Base-by-base conservation (phyloP, 2,113 vertebrate species). In the Sialia sialis region DNA sequence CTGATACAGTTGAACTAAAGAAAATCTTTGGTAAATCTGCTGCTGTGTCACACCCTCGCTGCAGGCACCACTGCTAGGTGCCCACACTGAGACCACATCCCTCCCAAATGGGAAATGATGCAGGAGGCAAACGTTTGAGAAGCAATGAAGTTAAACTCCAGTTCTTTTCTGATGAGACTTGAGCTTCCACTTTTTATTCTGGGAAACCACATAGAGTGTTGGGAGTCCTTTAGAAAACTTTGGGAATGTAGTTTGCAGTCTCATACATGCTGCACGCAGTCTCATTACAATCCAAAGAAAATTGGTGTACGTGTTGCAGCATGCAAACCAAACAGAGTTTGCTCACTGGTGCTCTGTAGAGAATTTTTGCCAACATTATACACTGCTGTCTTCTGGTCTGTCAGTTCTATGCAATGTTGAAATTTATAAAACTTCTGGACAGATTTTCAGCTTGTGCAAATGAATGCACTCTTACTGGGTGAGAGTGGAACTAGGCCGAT, bases 21-120 rank as follows among this genome's bases (percentile, higher is more conserved):
- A 36, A 67, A 49, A 18, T 29, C 4, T 20, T 55, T 15, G 44
- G 32, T 54, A n/a, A 41, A 49, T 43, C 16, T 43, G 10, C 22
- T 62, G 68, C 34, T 0, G 0, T 13, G 48, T 67, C 56, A 17
- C 48, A 14, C 17, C 55, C 22, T 16, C 0, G 2, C 72, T 51
- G 34, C 0, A 1, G 48, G 55, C 46, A 5, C 16, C 4, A 19
- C 51, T 22, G 81, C 48, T 64, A 16, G 34, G 44, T 0, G 6
- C 59, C 60, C 0, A 0, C 16, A 3, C 9, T 0, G 0, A 43
- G n/a, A 9, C 80, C 26, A 13, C 4, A 0, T 58, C 36, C 11
- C 19, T 60, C n/a, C 20, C 6, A 3, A 22, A 34, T 11, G 44
- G 54, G 43, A 59, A 66, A 25, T 5, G 0, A 11, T 39, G 21